Percentiles rank a stretch among this genome's conserved stretches.
These are phyloP conservation scores for Drosophila willistoni DNA, from an alignment of 1,140 invertebrate genomes.

Conservation along the genomic window DNA sequence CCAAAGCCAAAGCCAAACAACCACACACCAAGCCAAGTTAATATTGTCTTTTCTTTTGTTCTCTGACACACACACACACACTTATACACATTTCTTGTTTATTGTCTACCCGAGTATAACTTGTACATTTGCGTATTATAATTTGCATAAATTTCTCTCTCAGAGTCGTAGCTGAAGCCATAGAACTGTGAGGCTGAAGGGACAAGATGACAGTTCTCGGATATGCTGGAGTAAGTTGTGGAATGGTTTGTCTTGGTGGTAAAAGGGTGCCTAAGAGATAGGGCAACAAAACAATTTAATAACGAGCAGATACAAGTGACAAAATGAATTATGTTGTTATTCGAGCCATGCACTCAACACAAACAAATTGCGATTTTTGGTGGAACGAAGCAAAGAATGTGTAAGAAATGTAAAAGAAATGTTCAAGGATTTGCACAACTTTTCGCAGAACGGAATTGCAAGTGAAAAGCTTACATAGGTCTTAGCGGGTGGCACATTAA, in stretches of 20 bases:
- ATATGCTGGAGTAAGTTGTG: no score
- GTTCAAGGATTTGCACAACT: not conserved
- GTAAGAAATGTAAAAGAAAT: not conserved
- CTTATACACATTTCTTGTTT: constrained; percentile 65
- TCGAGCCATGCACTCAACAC: constrained; percentile 41
- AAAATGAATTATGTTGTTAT: constrained; percentile 80
- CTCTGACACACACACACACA: constrained; percentile 21
- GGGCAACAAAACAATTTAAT: constrained; percentile 73
- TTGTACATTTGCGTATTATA: constrained; percentile 78
- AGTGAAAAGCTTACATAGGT: no score
- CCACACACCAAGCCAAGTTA: constrained; percentile 48
- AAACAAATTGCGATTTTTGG: constrained; percentile 19
- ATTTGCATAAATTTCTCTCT: constrained; percentile 75
- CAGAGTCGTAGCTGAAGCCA: not conserved
- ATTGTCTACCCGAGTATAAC: constrained; percentile 67
- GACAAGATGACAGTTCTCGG: constrained; percentile 2
- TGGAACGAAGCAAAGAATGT: constrained; percentile 4
- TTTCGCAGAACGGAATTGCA: no score
- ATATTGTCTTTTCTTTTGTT: constrained; percentile 53
- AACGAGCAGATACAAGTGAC: constrained; percentile 76
- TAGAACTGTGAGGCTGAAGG: constrained; percentile 2
- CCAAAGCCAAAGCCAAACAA: not conserved
- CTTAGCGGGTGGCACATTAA: not conserved
- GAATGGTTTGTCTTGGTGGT: not conserved
- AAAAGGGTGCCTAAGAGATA: constrained; percentile 49